Percentiles rank a stretch among this genome's conserved stretches.
phyloP scores from a whole-genome alignment of 2,888 invertebrate species.

The Thymelicus acteon region DNA sequence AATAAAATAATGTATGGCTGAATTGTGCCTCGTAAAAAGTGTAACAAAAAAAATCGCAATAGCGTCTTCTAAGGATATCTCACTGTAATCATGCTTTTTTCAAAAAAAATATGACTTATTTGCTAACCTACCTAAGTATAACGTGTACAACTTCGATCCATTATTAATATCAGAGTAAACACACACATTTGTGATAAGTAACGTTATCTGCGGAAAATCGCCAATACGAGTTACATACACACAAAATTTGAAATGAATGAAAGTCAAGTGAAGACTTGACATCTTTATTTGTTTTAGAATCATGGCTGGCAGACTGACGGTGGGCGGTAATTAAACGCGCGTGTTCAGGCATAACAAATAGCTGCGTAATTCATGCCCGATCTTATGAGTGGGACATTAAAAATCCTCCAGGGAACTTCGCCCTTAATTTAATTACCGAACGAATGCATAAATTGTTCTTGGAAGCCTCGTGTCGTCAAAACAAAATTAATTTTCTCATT shows the following conservation, averaged over 20 bases:
- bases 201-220: too few relatives aligned
- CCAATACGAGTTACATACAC: too few relatives aligned
- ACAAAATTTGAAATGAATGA: conserved; percentile 26
- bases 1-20: too few relatives aligned
- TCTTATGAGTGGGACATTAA: conserved; percentile 72
- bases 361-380: conserved; percentile 68
- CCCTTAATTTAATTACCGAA: conserved; percentile 66
- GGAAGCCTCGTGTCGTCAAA: conserved; percentile 37
- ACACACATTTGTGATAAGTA: too few relatives aligned
- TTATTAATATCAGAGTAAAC: too few relatives aligned
- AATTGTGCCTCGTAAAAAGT: too few relatives aligned
- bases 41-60: too few relatives aligned
- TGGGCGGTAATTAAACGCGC: conserved; percentile 52
- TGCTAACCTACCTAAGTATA: too few relatives aligned
- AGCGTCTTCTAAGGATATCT: too few relatives aligned
- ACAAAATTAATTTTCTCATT: conserved; percentile 27
- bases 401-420: conserved; percentile 64
- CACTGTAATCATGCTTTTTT: too few relatives aligned
- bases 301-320: conserved; percentile 43
- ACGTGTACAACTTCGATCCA: too few relatives aligned
- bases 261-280: conserved; percentile 28
- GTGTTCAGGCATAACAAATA: conserved; percentile 71
- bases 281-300: conserved; percentile 35
- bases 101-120: too few relatives aligned
- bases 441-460: conserved; percentile 60